Evolutionary conservation across 2,888 invertebrate species (phyloP), one percentile per base, ranked within the genome.

Genomic region (Sphecodes monilicornis): DNA sequence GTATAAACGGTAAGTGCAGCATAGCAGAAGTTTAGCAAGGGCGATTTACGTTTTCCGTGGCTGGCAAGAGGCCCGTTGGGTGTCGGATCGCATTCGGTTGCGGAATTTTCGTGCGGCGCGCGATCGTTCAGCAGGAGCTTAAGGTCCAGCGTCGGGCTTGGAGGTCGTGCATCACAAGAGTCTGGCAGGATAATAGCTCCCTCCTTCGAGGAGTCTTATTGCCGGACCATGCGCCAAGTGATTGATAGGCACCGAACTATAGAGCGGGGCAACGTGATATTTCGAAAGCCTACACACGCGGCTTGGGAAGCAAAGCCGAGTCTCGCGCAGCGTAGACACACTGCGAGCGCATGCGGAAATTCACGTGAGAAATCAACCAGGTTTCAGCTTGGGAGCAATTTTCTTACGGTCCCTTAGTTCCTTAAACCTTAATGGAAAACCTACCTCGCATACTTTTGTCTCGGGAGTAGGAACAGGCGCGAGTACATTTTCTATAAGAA

Each of bases 141-240:
- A 85, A 88, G 92, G 92, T 92, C 92, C 93, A 91, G 89, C 87
- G 82, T 81, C 84, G 86, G 84, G 79, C 88, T 82, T 76, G 93
- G 93, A 93, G 94, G 94, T 94, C 94, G 94, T 94, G 94, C 93
- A 94, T 94, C 94, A 94, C 93, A 90, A 90, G 90, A 92, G 92
- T 91, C 93, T 94, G 94, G 94, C 94, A 94, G 94, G 93, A 94
- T 94, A 94, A 94, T 94, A 93, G 94, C 92, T 92, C 91, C 91
- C 90, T 88, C 91, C 91, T 90, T 90, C 89, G 88, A 82, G 86
- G 88, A 91, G 91, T 93, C 92, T 93, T 92, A 93, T 91, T 93
- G 92, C 91, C 90, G 89, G 91, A 91, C 91, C 91, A 90, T 90
- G 89, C 86, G 90, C 90, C 88, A 90, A 91, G 92, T 94, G 94